phyloP scores from a whole-genome alignment of 2,888 invertebrate genomes.

The Lasioglossum marginatum region DNA sequence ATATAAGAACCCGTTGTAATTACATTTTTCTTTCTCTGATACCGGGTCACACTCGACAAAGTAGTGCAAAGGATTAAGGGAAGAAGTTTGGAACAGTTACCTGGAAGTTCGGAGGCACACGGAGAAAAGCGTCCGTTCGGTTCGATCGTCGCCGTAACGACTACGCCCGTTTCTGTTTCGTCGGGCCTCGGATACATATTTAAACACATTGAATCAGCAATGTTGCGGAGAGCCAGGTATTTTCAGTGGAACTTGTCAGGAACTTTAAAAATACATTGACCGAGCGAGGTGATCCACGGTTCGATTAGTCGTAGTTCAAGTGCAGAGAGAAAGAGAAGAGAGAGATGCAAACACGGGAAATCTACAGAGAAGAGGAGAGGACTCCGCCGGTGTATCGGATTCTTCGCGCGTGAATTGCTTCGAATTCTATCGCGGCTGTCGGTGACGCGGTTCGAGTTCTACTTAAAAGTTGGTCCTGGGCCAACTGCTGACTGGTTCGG shows the following conservation, averaged over 20 bases:
- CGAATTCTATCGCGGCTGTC: constrained; percentile 19
- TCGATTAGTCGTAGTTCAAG: neutral
- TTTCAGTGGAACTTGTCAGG: neutral
- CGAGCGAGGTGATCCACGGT: neutral
- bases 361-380: neutral
- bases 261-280: constrained; percentile 32
- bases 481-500: constrained; percentile 12
- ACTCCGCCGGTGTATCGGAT: neutral
- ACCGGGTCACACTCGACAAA: no score
- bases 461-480: constrained; percentile 1
- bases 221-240: constrained; percentile 11
- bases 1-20: no score
- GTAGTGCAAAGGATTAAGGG: no score
- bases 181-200: constrained; percentile 5
- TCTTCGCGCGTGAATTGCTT: constrained; percentile 12
- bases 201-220: constrained; percentile 37
- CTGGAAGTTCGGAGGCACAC: neutral
- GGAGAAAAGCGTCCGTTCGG: neutral
- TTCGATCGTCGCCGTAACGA: constrained; percentile 15
- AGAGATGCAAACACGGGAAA: neutral
- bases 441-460: constrained; percentile 17
- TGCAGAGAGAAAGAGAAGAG: neutral
- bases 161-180: constrained; percentile 1
- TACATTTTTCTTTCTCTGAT: no score
- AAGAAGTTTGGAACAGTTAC: neutral